Evolutionary conservation across 2,888 invertebrate genomes (phyloP).

Genomic region (Catonia carolina): DNA sequence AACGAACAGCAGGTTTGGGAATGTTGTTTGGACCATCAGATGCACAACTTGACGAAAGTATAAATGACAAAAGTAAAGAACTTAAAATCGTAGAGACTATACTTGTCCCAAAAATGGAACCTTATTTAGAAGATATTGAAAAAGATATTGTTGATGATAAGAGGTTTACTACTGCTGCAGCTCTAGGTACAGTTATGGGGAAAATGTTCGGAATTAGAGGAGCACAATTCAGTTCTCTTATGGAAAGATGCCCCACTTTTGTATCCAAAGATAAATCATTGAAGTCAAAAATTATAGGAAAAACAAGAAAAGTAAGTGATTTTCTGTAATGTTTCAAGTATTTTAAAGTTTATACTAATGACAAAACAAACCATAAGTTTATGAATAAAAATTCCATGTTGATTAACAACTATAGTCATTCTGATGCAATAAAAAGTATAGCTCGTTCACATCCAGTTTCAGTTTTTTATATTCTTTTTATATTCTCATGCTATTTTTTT

Average conservation of each 20-base stretch:
- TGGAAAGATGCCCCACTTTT: slow-evolving; percentile 76
- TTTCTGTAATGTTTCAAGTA: no score
- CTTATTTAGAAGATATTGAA: slow-evolving; percentile 60
- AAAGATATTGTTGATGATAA: slow-evolving; percentile 53
- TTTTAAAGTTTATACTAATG: no score
- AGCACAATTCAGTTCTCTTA: slow-evolving; percentile 47
- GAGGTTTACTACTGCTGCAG: slow-evolving; percentile 65
- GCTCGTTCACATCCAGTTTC: no score
- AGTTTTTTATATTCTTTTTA: no score
- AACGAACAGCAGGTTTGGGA: slow-evolving; percentile 82
- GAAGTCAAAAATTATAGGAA: slow-evolving; percentile 58
- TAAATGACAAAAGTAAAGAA: slow-evolving; percentile 71
- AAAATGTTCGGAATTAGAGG: slow-evolving; percentile 67
- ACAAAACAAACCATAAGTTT: no score
- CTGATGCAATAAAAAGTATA: no score
- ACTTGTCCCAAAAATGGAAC: slow-evolving; percentile 64
- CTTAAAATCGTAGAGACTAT: slow-evolving; percentile 65
- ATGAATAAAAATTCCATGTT: no score
- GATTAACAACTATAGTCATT: no score
- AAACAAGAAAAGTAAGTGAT: slow-evolving; percentile 53
- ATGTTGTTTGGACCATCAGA: slow-evolving; percentile 85
- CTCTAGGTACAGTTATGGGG: slow-evolving; percentile 70
- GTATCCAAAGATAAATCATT: slow-evolving; percentile 78
- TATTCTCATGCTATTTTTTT: no score
- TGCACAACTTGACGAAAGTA: slow-evolving; percentile 67